phyloP scores from a whole-genome alignment of 2,797 vertebrate species.

The Adrianichthys oophorus region DNA sequence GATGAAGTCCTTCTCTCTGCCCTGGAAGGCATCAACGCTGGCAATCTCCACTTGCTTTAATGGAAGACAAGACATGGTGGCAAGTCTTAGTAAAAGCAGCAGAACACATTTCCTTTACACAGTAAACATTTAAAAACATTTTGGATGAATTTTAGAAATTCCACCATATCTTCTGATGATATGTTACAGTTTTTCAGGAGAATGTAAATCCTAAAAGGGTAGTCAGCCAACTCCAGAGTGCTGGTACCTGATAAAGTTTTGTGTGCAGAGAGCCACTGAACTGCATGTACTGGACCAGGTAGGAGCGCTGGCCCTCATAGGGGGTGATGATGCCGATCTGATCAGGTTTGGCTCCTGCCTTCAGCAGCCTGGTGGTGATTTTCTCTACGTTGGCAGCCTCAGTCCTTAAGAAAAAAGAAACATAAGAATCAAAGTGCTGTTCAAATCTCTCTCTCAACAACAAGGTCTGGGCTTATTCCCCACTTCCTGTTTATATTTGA shows the following conservation, averaged over 20 bases:
- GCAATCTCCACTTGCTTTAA: constrained; percentile 96
- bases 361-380: constrained; percentile 95
- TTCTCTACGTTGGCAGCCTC: constrained; percentile 98
- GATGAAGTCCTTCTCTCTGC: constrained; percentile 98
- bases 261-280: constrained; percentile 98
- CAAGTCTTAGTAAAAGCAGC: neutral
- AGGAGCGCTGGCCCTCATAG: constrained; percentile 96
- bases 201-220: neutral
- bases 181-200: neutral
- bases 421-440: too few relatives aligned
- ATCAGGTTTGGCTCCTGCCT: constrained; percentile 96
- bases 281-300: constrained; percentile 99
- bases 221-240: neutral
- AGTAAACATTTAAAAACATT: too few relatives aligned
- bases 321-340: constrained; percentile 99
- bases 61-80: neutral
- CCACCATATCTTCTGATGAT: too few relatives aligned
- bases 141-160: neutral
- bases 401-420: constrained; percentile 77
- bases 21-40: constrained; percentile 98
- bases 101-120: neutral
- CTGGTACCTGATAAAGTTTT: constrained; percentile 94
- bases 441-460: too few relatives aligned
- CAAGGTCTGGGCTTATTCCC: too few relatives aligned
- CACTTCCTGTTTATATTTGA: too few relatives aligned